Evolutionary conservation across 2,888 invertebrate genomes (phyloP), one percentile per base, ranked within the genome.

Genomic region (Axea sp.): DNA sequence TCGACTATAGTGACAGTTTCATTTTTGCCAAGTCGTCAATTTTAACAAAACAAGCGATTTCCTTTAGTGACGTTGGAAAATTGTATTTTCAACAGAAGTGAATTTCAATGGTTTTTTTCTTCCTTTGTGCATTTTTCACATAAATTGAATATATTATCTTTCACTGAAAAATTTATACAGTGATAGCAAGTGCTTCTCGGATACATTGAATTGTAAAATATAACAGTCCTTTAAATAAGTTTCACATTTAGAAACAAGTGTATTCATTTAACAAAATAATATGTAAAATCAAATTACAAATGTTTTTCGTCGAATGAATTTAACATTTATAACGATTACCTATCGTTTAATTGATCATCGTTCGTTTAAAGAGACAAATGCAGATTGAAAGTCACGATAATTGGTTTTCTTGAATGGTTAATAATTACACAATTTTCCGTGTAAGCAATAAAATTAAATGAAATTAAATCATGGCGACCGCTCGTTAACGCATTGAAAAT

Each of bases 51-150:
- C 64, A 51, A 55, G 30, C 17, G 26, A 55, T 37, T 65, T 55
- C 9, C 37, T 65, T n/a, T 35, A 14, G 33, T 35, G 45, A 47
- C 37, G 24, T 47, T 39, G 30, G 47, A 55, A 65, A 65, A 65
- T 53, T 51, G 39, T 43, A 43, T 53, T 65, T 65, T 43, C 65
- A 15, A 28, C 30, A 33, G 37, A 43, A 43, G 65, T 33, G 47
- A 67, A 67, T 45, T 55, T 55, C 55, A 31, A 57, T 57, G 15
- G 43, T 67, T 65, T n/a, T n/a, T n/a, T 55, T 55, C 24, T 45
- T 43, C 45, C 45, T 53, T 37, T 45, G 53, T 65, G 43, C 51
- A 45, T 65, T 51, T 65, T 55, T 45, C 64, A 45, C 53, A 43
- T 43, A 64, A 53, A 53, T 24, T 30, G 53, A 53, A 53, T 65